Evolutionary conservation across 2,113 vertebrate genomes (phyloP).

Genomic region (Speoplatyrhinus poulsoni): DNA sequence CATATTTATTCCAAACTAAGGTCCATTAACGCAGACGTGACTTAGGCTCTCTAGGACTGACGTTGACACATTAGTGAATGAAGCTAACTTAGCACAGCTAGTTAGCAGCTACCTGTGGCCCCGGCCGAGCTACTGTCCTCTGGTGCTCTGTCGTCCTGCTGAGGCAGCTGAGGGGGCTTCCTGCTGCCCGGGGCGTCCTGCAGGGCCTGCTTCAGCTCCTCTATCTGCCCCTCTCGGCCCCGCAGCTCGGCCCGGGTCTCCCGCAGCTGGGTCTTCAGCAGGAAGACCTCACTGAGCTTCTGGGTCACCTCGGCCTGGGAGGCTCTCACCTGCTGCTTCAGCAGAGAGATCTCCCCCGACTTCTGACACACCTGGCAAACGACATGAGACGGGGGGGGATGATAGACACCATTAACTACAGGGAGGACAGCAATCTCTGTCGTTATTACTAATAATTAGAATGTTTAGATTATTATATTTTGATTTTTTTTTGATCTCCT

Average conservation of each 20-base stretch:
- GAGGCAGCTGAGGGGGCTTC: slow-evolving; percentile 42
- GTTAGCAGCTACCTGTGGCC: slow-evolving; percentile 34
- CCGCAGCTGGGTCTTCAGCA: slow-evolving; percentile 90
- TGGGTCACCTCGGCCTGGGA: slow-evolving; percentile 92
- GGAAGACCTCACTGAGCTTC: slow-evolving; percentile 94
- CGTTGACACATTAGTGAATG: not conserved
- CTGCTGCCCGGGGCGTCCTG: slow-evolving; percentile 66
- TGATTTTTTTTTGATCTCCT: too few species aligned
- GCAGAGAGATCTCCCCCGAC: slow-evolving; percentile 90
- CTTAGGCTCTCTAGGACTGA: not conserved
- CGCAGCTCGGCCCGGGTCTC: slow-evolving; percentile 82
- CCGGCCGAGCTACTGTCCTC: slow-evolving; percentile 54
- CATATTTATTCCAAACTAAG: too few species aligned
- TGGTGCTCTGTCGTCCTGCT: slow-evolving; percentile 61
- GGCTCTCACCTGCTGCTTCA: slow-evolving; percentile 95
- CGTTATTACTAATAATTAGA: not conserved
- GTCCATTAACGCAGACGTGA: too few species aligned
- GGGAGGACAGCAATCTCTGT: not conserved
- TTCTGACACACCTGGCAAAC: slow-evolving; percentile 91
- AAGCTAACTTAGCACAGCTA: not conserved
- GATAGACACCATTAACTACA: not conserved
- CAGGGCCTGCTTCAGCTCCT: slow-evolving; percentile 79
- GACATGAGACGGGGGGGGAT: not conserved
- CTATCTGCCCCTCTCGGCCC: slow-evolving; percentile 83
- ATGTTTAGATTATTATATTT: too few species aligned